These are phyloP conservation scores for Hephaestus fuliginosus DNA, from an alignment of 2,797 vertebrate genomes.

Conservation along the genomic window DNA sequence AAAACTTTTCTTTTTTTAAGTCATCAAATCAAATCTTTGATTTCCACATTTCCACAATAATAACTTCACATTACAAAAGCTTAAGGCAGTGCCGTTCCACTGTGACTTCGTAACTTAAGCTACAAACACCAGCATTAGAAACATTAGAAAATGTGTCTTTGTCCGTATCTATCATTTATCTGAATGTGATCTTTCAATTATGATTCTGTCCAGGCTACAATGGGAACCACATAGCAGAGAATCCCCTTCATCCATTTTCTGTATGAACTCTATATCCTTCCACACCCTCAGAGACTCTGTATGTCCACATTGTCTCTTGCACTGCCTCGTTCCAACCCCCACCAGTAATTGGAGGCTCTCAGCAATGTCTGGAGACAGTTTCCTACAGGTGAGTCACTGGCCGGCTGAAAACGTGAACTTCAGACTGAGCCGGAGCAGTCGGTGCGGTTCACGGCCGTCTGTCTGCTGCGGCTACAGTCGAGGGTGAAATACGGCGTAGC, in stretches of 20 bases:
- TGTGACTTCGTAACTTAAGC: background rate
- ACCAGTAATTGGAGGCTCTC: constrained; percentile 4
- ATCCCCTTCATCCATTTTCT: background rate
- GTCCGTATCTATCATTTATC: background rate
- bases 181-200: background rate
- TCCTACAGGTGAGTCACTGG: constrained; percentile 32
- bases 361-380: background rate
- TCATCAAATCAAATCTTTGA: background rate
- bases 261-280: background rate
- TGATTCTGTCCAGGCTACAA: background rate
- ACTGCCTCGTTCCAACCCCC: constrained; percentile 7
- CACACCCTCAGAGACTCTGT: background rate
- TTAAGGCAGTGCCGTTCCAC: background rate
- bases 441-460: background rate
- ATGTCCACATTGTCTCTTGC: background rate
- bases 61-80: background rate
- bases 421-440: background rate
- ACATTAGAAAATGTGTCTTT: background rate
- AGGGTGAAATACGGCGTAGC: background rate
- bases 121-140: too few relatives aligned
- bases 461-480: constrained; percentile 16
- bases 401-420: constrained; percentile 8
- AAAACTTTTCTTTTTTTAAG: background rate
- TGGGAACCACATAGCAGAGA: background rate
- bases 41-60: background rate